Evolutionary conservation across 2,888 invertebrate genomes (phyloP), one percentile per base, ranked within the genome.

Genomic region (Meliscaeva auricollis): DNA sequence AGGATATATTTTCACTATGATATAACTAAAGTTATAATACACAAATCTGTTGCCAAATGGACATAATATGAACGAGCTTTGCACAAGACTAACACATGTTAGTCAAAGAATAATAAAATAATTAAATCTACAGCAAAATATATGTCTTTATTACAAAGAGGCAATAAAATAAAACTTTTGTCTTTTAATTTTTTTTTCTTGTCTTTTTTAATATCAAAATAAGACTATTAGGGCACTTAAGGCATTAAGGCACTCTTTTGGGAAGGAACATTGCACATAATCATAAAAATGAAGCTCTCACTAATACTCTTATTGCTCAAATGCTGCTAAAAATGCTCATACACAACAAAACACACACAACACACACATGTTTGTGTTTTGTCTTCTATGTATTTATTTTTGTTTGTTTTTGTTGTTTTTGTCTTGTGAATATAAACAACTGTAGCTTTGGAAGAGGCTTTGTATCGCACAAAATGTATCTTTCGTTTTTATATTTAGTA

Each of bases 221-320:
- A 35, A 46, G 69, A 17, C 13, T 41, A 35, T 60, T 22, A 50
- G 38, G 50, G 73, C 20, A 73, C 54, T 79, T 60, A 30, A 66
- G 41, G 48, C 50, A 64, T 72, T 62, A 56, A 64, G 56, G 32
- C 30, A 74, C 46, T 66, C 15, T 17, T 54, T 54, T 15, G 1
- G 15, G 54, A 66, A 64, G 56, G 17, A 30, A 73, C 50, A 79
- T 66, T 79, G 80, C 74, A 74, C 60, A 68, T 58, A 52, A 74
- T 68, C 69, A 80, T 74, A 80, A 80, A 74, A 68, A 52, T 30
- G 32, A 74, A 79, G 50, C 64, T 64, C 64, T 64, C 64, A 30
- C 46, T 64, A 64, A 64, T 41, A 68, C 73, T 78, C 54, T 38
- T 52, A 70, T 44, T 41, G 72, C n/a, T n/a, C n/a, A n/a, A n/a